Evolutionary conservation across 2,113 vertebrate species (phyloP).

Genomic region (Sturnira hondurensis): DNA sequence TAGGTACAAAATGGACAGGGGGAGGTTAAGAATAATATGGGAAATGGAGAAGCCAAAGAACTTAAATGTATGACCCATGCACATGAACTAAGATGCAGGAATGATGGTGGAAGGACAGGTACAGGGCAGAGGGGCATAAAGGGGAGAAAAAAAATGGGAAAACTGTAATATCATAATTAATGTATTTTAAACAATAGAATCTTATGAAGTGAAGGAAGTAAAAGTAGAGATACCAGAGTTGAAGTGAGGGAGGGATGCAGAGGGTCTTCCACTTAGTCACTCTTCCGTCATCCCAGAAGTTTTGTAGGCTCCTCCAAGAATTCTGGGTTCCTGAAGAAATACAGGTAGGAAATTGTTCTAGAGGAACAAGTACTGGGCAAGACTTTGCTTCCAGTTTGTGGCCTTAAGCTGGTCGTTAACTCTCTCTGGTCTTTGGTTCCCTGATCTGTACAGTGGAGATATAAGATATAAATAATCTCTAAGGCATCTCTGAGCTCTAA

Average conservation of each 20-base stretch:
- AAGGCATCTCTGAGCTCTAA: neutral
- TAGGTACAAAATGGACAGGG: too few species aligned
- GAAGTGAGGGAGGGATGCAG: neutral
- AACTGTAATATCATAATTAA: too few species aligned
- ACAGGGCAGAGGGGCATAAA: too few species aligned
- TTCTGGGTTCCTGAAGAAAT: neutral
- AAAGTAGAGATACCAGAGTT: neutral
- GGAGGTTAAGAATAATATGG: too few species aligned
- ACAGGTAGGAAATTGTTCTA: neutral
- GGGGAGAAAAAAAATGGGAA: too few species aligned
- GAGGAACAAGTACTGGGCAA: neutral
- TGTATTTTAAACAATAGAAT: neutral
- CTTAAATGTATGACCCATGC: too few species aligned
- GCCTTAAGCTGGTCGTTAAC: neutral
- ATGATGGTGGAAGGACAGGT: too few species aligned
- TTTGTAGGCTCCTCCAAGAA: neutral
- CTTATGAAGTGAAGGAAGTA: neutral
- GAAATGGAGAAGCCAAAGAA: too few species aligned
- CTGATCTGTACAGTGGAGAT: neutral
- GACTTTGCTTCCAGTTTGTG: neutral
- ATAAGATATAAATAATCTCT: neutral
- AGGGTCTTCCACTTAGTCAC: neutral
- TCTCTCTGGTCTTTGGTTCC: neutral
- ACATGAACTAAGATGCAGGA: too few species aligned
- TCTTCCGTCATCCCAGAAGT: neutral